Evolutionary conservation across 2,797 vertebrate species (phyloP).

Genomic region (Molossus molossus): DNA sequence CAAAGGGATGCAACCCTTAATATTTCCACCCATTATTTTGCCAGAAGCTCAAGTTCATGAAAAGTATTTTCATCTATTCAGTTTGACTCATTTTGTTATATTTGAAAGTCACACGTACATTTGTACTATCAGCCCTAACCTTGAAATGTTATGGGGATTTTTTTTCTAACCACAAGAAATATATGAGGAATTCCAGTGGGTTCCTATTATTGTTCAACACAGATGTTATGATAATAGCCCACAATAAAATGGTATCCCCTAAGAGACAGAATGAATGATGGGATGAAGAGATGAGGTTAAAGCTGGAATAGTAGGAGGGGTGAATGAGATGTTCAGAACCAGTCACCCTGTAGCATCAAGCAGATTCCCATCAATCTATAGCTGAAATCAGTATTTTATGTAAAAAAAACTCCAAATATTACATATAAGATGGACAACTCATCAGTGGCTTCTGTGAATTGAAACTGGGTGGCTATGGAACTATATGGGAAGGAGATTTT

Average conservation of each 20-base stretch:
- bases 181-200: constrained; percentile 8
- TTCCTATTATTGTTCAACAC: constrained; percentile 25
- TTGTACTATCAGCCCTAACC: neutral
- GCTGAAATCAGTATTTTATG: neutral
- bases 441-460: neutral
- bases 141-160: constrained; percentile 18
- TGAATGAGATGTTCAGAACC: neutral
- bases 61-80: constrained; percentile 3
- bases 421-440: neutral
- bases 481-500: neutral
- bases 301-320: neutral
- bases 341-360: neutral
- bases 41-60: neutral
- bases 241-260: neutral
- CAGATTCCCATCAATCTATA: neutral
- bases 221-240: neutral
- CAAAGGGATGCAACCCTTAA: neutral
- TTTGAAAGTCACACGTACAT: neutral
- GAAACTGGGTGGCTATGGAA: neutral
- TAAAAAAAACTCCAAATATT: constrained; percentile 24
- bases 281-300: neutral
- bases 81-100: neutral
- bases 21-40: constrained; percentile 3
- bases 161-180: neutral
- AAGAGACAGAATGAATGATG: neutral